phyloP scores from a whole-genome alignment of 2,888 invertebrate genomes.

The Latrodectus hesperus region DNA sequence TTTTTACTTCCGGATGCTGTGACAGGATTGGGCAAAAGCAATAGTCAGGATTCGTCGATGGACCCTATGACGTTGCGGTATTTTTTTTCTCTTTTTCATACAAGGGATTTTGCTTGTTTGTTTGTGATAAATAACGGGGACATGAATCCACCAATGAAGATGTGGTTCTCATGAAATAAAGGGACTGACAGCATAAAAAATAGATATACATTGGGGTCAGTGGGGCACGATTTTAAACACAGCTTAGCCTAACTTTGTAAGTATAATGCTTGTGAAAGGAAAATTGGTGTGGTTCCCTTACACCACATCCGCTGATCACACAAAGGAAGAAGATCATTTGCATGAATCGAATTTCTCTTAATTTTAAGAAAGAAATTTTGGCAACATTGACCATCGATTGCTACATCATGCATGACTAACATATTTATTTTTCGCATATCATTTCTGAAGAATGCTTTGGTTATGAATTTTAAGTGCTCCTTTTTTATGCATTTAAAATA shows the following conservation, averaged over 20 bases:
- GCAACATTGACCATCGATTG: constrained; percentile 51
- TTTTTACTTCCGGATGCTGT: constrained; percentile 33
- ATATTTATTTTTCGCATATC: not conserved
- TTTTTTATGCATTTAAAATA: too few relatives aligned
- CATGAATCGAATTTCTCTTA: constrained; percentile 18
- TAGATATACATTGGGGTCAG: constrained; percentile 55
- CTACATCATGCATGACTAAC: constrained; percentile 15
- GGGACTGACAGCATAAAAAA: constrained; percentile 11
- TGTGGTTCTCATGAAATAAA: constrained; percentile 35
- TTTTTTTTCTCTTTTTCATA: not conserved
- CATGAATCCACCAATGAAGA: constrained; percentile 34
- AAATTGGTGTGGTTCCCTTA: constrained; percentile 48
- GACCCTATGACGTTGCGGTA: constrained; percentile 25
- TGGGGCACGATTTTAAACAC: constrained; percentile 43
- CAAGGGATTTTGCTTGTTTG: constrained; percentile 9
- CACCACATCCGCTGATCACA: constrained; percentile 20
- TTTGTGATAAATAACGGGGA: constrained; percentile 33
- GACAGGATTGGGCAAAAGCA: constrained; percentile 29
- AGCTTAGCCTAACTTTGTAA: constrained; percentile 19
- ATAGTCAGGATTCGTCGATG: constrained; percentile 26
- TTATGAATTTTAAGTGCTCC: too few relatives aligned
- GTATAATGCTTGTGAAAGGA: constrained; percentile 60
- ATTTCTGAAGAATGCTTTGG: too few relatives aligned
- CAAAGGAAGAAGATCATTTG: constrained; percentile 4
- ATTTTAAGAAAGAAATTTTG: constrained; percentile 31